Evolutionary conservation across 1,140 invertebrate genomes (phyloP), one percentile per base, ranked within the genome.

Genomic region (Drosophila grimshawi): DNA sequence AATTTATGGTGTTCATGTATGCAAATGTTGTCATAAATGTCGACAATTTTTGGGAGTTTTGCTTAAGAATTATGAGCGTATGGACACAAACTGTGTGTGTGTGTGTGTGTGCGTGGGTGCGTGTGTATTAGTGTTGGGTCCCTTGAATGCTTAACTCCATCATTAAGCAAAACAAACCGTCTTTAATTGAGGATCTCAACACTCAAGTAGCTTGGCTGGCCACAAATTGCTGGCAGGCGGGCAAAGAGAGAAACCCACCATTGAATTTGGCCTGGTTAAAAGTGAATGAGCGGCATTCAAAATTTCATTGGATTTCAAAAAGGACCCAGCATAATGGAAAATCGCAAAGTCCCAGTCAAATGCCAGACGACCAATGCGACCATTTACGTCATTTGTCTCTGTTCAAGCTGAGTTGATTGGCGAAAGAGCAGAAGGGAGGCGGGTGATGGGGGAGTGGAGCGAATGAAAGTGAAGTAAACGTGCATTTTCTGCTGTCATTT

Each of bases 11-110:
- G 85, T 88, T 88, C 86, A 89, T 88, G 74, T 88, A 81, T 83
- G 85, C 74, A 89, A 89, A 89, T 89, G 85, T 78, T 88, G 80
- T 70, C 85, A 89, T 88, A 88, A 88, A 88, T 89, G 83, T 88
- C 80, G 66, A 80, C 63, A 61, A 78, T 75, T 76, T 88, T 86
- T 67, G 77, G 35, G 29, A 19, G 60, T 81, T 78, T 88, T 37
- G 46, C 30, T 52, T 2, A 69, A 66, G 66, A 80, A 78, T 78
- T 83, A 83, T 67, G 77, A 64, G 59, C 55, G 37, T 66, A 73
- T 66, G 67, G 68, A 61, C 29, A 29, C 10, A 30, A 33, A 43
- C 39, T n/a, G 67, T 53, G 30, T n/a, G 7, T 33, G 19, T 4
- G 8, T 45, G n/a, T 35, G 60, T 48, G 43, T 63, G 46, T 27